Evolutionary conservation across 2,113 vertebrate genomes (phyloP).

Genomic region (Daubentonia madagascariensis): DNA sequence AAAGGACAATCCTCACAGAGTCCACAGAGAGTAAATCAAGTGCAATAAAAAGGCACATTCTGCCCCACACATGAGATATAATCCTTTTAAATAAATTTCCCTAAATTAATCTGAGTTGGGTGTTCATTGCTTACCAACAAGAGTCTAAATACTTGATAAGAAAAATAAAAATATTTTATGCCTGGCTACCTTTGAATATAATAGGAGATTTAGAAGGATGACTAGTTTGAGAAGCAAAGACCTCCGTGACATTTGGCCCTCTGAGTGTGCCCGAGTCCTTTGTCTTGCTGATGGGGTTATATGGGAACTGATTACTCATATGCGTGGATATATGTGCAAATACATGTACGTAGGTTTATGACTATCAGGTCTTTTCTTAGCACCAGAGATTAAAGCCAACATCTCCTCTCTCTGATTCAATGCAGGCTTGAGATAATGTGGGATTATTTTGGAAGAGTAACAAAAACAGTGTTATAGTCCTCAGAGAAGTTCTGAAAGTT

Average conservation of each 20-base stretch:
- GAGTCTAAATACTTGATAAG: slow-evolving; percentile 15
- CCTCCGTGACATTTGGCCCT: not conserved
- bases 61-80: not conserved
- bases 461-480: not conserved
- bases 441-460: not conserved
- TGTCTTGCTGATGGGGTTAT: not conserved
- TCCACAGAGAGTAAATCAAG: not conserved
- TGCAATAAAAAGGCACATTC: not conserved
- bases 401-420: not conserved
- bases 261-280: not conserved
- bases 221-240: not conserved
- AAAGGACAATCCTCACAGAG: not conserved
- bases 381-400: not conserved
- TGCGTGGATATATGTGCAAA: not conserved
- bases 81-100: not conserved
- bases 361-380: not conserved
- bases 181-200: not conserved
- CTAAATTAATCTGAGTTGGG: not conserved
- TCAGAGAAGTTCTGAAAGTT: slow-evolving; percentile 14
- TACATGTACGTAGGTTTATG: not conserved
- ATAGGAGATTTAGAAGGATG: not conserved
- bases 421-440: not conserved
- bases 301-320: not conserved
- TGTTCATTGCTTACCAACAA: not conserved
- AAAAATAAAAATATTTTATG: not conserved